Base-by-base conservation (phyloP, 2,888 invertebrate species). In the Euzetes globulus region DNA sequence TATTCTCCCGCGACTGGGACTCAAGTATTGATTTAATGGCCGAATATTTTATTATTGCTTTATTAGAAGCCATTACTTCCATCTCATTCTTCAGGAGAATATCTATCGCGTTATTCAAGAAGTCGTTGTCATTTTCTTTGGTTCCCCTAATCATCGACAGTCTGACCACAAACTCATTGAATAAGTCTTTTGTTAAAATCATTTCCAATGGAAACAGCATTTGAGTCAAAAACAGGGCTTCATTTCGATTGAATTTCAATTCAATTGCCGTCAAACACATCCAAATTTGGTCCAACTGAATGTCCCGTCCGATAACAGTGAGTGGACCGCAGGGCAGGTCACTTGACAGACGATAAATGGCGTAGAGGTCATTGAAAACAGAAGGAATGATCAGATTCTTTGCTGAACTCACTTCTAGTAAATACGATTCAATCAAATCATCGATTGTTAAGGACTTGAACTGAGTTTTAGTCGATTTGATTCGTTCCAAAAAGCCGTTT, bases 181-280 rank as follows among this genome's bases (percentile, higher is more conserved):
- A 75, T 33, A 74, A 29, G 15, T 73, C 55, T 25, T 29, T 13
- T 15, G 19, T 19, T 17, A 76, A 19, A 25, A 17, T 9, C 11
- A 25, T 17, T 25, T 68, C 47, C 9, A 77, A 60, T 15, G 50
- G 55, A 7, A 37, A n/a, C 11, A 76, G 15, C 19, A 77, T 60
- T 68, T 74, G 55, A 41, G 60, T 72, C 17, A 77, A 45, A 65
- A 76, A 74, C 17, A 72, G 15, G n/a, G 37, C 19, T 50, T 77
- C 77, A 17, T 72, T 25, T 47, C 47, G 29, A 29, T 74, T 33
- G 50, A 50, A 76, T 29, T 72, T 58, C 9, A 77, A 22, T 58
- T 77, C 77, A 65, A 68, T 74, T 7, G 77, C 77, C 17, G 72
- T 37, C 29, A 76, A 55, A 33, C 63, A 74, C 9, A 70, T 29